Conservation (phyloP, 2,888 invertebrate genomes). For the Caenorhabditis imperialis region DNA sequence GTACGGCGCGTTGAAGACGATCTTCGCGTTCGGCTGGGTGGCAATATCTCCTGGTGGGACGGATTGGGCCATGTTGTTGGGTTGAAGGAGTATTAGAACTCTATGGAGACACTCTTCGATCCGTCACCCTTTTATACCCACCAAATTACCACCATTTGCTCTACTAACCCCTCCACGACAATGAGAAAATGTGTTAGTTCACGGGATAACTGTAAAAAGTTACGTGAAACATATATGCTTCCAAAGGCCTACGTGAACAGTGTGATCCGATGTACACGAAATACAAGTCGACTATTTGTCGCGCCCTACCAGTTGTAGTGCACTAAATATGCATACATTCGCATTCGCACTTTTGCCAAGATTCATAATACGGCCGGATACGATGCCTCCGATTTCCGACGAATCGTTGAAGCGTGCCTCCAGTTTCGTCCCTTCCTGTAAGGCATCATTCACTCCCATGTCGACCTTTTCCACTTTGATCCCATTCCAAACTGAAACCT, state of each 20-base stretch:
- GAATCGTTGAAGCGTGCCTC: not conserved
- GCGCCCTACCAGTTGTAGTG: slow-evolving; percentile 20
- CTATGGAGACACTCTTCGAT: too few species aligned
- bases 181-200: too few species aligned
- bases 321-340: not conserved
- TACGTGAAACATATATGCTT: too few species aligned
- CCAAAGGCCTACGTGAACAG: too few species aligned
- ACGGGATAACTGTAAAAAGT: too few species aligned
- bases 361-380: too few species aligned
- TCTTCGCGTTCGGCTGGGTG: slow-evolving; percentile 67
- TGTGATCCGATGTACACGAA: too few species aligned
- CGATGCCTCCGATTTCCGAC: too few species aligned
- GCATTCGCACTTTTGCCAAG: not conserved
- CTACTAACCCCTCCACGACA: too few species aligned
- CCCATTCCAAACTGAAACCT: slow-evolving; percentile 51
- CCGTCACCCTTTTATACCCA: too few species aligned
- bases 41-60: slow-evolving; percentile 69
- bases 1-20: slow-evolving; percentile 73
- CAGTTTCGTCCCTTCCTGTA: not conserved
- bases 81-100: too few species aligned
- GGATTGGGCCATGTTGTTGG: slow-evolving; percentile 69
- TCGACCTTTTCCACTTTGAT: slow-evolving; percentile 40
- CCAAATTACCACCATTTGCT: too few species aligned
- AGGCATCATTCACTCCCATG: not conserved
- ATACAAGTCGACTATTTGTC: slow-evolving; percentile 24